Percentiles rank a stretch among this genome's conserved stretches.
Evolutionary conservation across 2,797 vertebrate species (phyloP).

Genomic region (Anabacerthia variegaticeps): DNA sequence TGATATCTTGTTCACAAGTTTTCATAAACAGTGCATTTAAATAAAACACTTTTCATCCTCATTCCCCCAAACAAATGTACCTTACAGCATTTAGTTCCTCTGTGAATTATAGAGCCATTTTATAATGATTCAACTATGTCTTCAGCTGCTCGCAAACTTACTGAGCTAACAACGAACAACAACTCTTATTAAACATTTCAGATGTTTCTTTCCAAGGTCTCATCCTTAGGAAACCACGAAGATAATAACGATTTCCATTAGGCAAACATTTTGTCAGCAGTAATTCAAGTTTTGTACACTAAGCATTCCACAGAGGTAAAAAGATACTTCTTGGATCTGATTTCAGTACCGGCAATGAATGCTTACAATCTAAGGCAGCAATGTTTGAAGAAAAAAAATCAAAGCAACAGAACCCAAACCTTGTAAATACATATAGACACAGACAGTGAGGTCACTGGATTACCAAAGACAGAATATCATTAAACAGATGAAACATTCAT

Average conservation of each 20-base stretch:
- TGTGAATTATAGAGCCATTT: background rate
- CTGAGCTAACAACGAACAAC: background rate
- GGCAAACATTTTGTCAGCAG: constrained; percentile 52
- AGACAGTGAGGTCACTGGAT: background rate
- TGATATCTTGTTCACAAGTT: background rate
- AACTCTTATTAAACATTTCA: background rate
- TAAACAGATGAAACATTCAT: background rate
- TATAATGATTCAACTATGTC: background rate
- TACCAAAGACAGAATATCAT: background rate
- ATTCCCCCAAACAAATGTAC: background rate
- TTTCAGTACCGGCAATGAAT: constrained; percentile 23
- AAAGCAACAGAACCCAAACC: background rate
- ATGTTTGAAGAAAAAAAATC: background rate
- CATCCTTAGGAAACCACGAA: constrained; percentile 29
- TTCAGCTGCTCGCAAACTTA: background rate
- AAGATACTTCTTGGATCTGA: constrained; percentile 42
- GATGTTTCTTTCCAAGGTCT: constrained; percentile 38
- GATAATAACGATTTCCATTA: constrained; percentile 60
- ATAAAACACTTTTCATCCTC: background rate
- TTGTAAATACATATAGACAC: background rate
- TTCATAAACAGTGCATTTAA: background rate
- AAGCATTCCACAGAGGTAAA: constrained; percentile 21
- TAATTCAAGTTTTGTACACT: constrained; percentile 55
- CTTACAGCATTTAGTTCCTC: background rate
- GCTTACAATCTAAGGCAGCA: constrained; percentile 1